A percentile compares a stretch with the other conserved stretches of the same genome.
Conservation (phyloP, 2,113 vertebrate species). For the Peromyscus californicus region DNA sequence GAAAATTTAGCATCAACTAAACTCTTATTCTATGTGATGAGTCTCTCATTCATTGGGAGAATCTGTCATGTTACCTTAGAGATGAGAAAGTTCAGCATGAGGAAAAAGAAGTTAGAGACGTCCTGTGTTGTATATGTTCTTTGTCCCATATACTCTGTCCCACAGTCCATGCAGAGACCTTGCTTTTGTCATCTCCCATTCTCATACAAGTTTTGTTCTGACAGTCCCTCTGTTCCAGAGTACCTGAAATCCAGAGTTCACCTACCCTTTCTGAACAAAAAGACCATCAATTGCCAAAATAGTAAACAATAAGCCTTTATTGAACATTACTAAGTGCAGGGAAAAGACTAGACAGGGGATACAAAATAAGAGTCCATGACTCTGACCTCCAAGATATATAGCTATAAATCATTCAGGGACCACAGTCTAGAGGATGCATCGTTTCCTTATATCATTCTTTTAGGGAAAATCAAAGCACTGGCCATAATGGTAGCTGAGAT, state of each 20-base stretch:
- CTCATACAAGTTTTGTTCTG: background rate
- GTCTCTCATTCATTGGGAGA: background rate
- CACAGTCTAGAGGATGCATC: background rate
- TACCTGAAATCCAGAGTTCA: slow-evolving; percentile 16
- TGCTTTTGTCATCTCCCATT: background rate
- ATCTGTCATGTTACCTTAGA: background rate
- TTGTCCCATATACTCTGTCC: background rate
- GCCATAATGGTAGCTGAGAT: background rate
- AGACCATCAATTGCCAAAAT: background rate
- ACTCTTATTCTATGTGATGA: background rate
- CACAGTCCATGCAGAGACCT: background rate
- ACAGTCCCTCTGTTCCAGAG: background rate
- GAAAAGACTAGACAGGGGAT: background rate
- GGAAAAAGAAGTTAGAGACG: background rate
- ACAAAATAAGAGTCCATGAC: background rate
- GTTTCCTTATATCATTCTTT: slow-evolving; percentile 8
- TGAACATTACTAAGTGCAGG: background rate
- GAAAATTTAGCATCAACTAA: background rate
- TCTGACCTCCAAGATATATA: background rate
- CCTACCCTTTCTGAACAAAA: slow-evolving; percentile 55
- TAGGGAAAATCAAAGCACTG: background rate
- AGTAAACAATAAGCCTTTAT: background rate
- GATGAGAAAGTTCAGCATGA: background rate
- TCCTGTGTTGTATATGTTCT: background rate
- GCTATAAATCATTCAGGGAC: background rate